A percentile compares a stretch with the other conserved stretches of the same genome.
Conservation (phyloP, 2,888 invertebrate genomes). For the Nymphalis urticae region DNA sequence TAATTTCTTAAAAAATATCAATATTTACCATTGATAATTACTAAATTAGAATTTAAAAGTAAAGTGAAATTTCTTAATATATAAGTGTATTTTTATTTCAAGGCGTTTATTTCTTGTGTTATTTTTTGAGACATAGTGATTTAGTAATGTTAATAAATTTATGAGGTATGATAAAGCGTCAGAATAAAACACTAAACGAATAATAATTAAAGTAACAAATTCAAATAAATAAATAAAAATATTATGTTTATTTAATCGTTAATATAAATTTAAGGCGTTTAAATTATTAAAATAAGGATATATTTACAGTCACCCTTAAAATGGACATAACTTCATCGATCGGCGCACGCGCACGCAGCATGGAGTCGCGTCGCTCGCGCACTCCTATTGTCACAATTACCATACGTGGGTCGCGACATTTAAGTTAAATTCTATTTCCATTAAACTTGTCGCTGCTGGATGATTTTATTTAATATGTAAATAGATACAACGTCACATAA, state of each 20-base stretch:
- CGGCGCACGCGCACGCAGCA: slow-evolving; percentile 48
- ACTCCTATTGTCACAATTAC: slow-evolving; percentile 54
- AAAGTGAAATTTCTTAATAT: too few species aligned
- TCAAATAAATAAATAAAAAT: background rate
- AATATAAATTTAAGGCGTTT: slow-evolving; percentile 3
- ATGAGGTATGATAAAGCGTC: too few species aligned
- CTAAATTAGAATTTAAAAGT: too few species aligned
- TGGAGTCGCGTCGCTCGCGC: slow-evolving; percentile 47
- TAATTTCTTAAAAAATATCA: too few species aligned
- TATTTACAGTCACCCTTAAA: slow-evolving; percentile 32
- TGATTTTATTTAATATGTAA: slow-evolving; percentile 31
- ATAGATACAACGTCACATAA: slow-evolving; percentile 30
- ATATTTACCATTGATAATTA: too few species aligned
- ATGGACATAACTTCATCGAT: slow-evolving; percentile 27
- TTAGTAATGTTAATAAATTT: too few species aligned
- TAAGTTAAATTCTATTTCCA: slow-evolving; percentile 39
- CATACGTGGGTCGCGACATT: slow-evolving; percentile 58
- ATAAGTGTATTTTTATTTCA: too few species aligned
- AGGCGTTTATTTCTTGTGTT: too few species aligned
- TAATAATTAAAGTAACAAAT: background rate
- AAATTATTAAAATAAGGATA: background rate
- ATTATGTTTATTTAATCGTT: background rate
- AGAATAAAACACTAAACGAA: background rate
- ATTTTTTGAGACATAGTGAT: too few species aligned
- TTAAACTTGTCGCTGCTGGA: slow-evolving; percentile 34